Base-by-base conservation (phyloP, 2,888 invertebrate species). In the Oasisia sp. region DNA sequence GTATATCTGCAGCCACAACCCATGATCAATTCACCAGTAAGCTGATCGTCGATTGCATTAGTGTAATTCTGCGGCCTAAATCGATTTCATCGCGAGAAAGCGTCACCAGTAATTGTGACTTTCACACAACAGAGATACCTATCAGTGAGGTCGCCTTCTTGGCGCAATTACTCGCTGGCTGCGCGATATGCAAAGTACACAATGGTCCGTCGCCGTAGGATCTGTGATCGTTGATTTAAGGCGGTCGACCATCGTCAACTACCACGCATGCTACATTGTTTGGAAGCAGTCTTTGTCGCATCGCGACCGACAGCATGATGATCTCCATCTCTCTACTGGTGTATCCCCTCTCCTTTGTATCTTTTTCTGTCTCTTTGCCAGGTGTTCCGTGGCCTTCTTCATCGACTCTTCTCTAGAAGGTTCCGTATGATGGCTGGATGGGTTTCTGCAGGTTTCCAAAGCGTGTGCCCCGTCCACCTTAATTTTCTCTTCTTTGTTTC, bases 21-120 rank as follows among this genome's bases (percentile, higher is more conserved):
- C 74, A 27, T 74, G 74, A 74, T 74, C 74, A 27, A 19, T 74
- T 74, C 74, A 74, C 74, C 27, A 74, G 74, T 74, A 74, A 74
- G 74, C 74, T 74, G 74, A n/a, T 74, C 27, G 74, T 27, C 74
- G 74, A 74, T 74, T 74, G 74, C 74, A 74, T 74, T 74, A 74
- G 74, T 74, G 74, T 74, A 74, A 74, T 74, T 14, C 27, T 74
- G 74, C 27, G 27, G 74, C n/a, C 74, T 74, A 74, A 74, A 74
- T 74, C 74, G 27, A 74, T 74, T 74, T 27, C 74, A 74, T n/a
- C 74, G 27, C 74, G 74, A 74, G 74, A 74, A 74, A 74, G 74
- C n/a, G 27, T 74, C 74, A 74, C 27, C 74, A 74, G 74, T 74
- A 74, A 74, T 74, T 74, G 74, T 74, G 74, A 74, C 74, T 74